phyloP scores from a whole-genome alignment of 2,113 vertebrate genomes.

The Vulpes lagopus region DNA sequence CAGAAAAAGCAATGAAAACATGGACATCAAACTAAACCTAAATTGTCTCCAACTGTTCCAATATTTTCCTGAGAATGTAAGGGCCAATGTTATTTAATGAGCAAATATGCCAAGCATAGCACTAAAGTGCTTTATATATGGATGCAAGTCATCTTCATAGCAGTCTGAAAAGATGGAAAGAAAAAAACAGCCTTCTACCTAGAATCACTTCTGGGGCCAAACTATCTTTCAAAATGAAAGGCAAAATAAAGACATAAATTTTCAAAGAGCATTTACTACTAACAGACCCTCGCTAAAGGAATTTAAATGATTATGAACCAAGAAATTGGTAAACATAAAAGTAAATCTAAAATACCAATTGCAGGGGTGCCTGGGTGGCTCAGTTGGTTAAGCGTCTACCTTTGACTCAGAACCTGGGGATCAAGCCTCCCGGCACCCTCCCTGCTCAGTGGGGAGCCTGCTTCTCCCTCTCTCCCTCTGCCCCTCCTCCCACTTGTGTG shows the following conservation, averaged over 20 bases:
- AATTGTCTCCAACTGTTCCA: neutral
- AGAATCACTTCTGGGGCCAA: neutral
- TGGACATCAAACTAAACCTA: neutral
- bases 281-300: neutral
- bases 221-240: conserved; percentile 4
- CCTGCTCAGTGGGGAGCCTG: too few relatives aligned
- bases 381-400: too few relatives aligned
- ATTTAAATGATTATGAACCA: neutral
- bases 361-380: too few relatives aligned
- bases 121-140: neutral
- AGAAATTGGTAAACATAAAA: neutral
- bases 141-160: neutral
- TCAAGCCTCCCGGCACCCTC: too few relatives aligned
- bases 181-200: neutral
- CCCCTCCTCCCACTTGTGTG: too few relatives aligned
- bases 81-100: neutral
- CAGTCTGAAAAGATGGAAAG: neutral
- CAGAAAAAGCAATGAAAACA: neutral
- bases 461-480: too few relatives aligned
- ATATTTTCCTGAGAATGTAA: conserved; percentile 4
- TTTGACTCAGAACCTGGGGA: too few relatives aligned
- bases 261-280: neutral
- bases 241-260: conserved; percentile 5
- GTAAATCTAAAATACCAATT: neutral
- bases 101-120: neutral